A percentile compares a stretch with the other conserved stretches of the same genome.
phyloP scores from a whole-genome alignment of 2,797 vertebrate genomes.

The Prionace glauca region DNA sequence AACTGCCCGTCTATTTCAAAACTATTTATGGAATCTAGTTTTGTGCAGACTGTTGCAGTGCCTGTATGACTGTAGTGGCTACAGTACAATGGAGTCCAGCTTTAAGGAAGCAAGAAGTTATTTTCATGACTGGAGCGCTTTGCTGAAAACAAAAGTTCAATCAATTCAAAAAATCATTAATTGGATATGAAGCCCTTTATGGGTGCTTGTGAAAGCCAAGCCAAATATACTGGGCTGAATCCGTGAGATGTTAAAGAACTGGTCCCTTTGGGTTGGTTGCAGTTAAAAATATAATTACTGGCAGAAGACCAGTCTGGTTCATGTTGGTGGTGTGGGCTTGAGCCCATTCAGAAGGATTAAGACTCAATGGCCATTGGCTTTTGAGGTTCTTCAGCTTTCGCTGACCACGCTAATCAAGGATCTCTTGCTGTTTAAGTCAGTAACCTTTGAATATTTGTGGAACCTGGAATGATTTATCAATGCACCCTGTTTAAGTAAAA shows the following conservation, averaged over 20 bases:
- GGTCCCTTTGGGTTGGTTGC: neutral
- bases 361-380: neutral
- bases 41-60: neutral
- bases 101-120: neutral
- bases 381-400: neutral
- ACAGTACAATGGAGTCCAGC: neutral
- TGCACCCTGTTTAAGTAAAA: neutral
- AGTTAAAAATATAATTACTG: constrained; percentile 10
- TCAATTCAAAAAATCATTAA: neutral
- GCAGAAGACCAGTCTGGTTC: neutral
- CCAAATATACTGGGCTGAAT: neutral
- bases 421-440: neutral
- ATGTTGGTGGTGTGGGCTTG: neutral
- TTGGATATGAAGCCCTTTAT: neutral
- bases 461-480: neutral
- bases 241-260: neutral
- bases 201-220: neutral
- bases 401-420: neutral
- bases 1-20: neutral
- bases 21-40: neutral
- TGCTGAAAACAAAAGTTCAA: neutral
- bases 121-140: neutral
- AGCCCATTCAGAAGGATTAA: neutral
- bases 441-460: neutral
- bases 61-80: neutral